Percentiles rank a stretch among this genome's conserved stretches.
phyloP scores from a whole-genome alignment of 2,797 vertebrate genomes.

The Rhinatrema bivittatum region DNA sequence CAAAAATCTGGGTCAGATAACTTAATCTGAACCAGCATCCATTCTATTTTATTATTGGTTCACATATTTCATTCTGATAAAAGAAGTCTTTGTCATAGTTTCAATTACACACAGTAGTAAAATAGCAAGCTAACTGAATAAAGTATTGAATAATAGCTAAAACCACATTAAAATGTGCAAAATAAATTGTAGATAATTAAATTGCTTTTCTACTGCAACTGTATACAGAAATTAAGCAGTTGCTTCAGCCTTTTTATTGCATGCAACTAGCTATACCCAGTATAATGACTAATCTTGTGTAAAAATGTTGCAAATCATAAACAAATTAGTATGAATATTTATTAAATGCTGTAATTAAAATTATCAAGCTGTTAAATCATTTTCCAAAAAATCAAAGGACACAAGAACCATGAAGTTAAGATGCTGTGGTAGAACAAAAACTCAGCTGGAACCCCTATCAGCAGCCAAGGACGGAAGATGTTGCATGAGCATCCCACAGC shows the following conservation, averaged over 20 bases:
- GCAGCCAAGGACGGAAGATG: constrained; percentile 16
- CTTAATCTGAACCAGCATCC: no score
- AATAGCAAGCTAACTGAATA: no score
- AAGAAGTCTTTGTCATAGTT: no score
- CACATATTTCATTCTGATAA: no score
- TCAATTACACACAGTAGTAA: no score
- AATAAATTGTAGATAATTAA: background rate
- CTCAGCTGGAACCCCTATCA: constrained; percentile 28
- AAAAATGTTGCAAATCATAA: constrained; percentile 18
- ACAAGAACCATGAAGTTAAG: constrained; percentile 17
- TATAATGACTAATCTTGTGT: background rate
- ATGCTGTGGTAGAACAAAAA: constrained; percentile 26
- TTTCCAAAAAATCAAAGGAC: constrained; percentile 16
- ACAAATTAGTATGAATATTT: constrained; percentile 33
- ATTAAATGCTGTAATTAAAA: constrained; percentile 39
- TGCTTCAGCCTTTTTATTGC: background rate
- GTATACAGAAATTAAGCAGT: background rate
- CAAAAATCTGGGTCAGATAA: no score
- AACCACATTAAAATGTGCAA: no score
- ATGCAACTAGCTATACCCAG: no score
- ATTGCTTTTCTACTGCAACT: background rate
- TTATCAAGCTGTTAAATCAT: constrained; percentile 23
- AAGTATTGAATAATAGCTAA: no score
- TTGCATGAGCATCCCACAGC: constrained; percentile 10
- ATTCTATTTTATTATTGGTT: no score